Evolutionary conservation across 2,888 invertebrate species (phyloP).

Genomic region (Cataglyphis rosenhaueri): DNA sequence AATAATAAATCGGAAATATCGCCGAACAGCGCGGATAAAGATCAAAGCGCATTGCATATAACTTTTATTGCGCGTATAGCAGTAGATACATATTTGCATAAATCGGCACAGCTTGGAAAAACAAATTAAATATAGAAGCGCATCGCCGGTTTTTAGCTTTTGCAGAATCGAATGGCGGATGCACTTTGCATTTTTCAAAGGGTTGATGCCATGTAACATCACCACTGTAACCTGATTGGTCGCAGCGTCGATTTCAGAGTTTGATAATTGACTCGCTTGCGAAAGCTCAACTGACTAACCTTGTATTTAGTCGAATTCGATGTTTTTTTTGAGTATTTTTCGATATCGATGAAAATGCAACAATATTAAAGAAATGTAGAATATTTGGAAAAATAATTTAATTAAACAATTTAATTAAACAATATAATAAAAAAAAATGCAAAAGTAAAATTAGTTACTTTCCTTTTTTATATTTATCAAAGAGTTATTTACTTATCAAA

Average conservation of each 20-base stretch:
- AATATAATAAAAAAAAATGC: neutral
- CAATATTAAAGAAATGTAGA: neutral
- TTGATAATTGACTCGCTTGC: constrained; percentile 54
- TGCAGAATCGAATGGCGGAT: constrained; percentile 36
- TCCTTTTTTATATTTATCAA: neutral
- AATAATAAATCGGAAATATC: constrained; percentile 33
- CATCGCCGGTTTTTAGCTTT: constrained; percentile 52
- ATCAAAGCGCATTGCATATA: constrained; percentile 40
- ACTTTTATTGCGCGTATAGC: constrained; percentile 42
- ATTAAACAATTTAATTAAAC: neutral
- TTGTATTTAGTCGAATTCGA: constrained; percentile 24
- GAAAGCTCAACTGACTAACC: constrained; percentile 17
- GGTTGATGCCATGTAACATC: constrained; percentile 51
- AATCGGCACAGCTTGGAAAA: constrained; percentile 44
- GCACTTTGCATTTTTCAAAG: constrained; percentile 50
- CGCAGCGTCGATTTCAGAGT: constrained; percentile 54
- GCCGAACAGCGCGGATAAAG: neutral
- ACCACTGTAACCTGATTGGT: constrained; percentile 50
- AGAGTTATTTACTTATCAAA: neutral
- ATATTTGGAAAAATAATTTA: neutral
- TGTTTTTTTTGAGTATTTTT: constrained; percentile 23
- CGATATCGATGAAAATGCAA: neutral
- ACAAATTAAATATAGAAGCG: constrained; percentile 51
- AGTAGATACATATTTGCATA: constrained; percentile 43
- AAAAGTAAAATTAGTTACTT: neutral